Evolutionary conservation across 1,140 invertebrate species (phyloP).

Genomic region (Cotesia typhae): DNA sequence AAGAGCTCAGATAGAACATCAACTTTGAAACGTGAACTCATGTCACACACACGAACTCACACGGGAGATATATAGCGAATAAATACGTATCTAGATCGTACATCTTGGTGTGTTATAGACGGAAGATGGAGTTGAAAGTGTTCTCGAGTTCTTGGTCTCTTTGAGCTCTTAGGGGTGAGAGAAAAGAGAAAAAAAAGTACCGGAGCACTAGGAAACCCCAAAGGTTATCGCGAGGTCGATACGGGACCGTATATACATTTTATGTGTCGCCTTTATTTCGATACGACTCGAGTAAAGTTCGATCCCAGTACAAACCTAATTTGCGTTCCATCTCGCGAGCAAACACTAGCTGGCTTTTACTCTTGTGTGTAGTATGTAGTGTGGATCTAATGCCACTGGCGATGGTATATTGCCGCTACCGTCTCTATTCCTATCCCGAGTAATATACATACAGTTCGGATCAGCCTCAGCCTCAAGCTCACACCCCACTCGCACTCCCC

Average conservation of each 20-base stretch:
- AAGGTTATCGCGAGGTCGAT: slow-evolving; percentile 35
- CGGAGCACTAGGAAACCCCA: slow-evolving; percentile 37
- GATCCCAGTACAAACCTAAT: slow-evolving; percentile 62
- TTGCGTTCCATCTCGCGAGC: slow-evolving; percentile 62
- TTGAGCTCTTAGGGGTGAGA: slow-evolving; percentile 37
- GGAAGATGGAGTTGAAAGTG: slow-evolving; percentile 33
- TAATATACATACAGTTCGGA: too few species aligned
- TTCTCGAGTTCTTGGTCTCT: slow-evolving; percentile 15
- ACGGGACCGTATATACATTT: slow-evolving; percentile 52
- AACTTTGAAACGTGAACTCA: slow-evolving; percentile 31
- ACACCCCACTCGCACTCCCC: neutral
- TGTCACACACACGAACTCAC: slow-evolving; percentile 33
- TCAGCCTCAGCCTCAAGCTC: neutral
- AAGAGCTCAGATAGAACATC: slow-evolving; percentile 37
- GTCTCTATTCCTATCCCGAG: too few species aligned
- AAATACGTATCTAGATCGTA: too few species aligned
- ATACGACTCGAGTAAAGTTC: slow-evolving; percentile 52
- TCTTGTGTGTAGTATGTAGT: neutral
- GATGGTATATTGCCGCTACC: too few species aligned
- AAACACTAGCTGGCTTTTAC: slow-evolving; percentile 50
- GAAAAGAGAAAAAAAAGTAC: slow-evolving; percentile 19
- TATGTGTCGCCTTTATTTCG: slow-evolving; percentile 62
- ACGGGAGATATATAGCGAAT: slow-evolving; percentile 8
- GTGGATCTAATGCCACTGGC: too few species aligned
- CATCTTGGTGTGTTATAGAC: too few species aligned